A percentile compares a stretch with the other conserved stretches of the same genome.
These are phyloP conservation scores for Geotrypetes seraphini DNA, from an alignment of 2,797 vertebrate species.

Conservation along the genomic window DNA sequence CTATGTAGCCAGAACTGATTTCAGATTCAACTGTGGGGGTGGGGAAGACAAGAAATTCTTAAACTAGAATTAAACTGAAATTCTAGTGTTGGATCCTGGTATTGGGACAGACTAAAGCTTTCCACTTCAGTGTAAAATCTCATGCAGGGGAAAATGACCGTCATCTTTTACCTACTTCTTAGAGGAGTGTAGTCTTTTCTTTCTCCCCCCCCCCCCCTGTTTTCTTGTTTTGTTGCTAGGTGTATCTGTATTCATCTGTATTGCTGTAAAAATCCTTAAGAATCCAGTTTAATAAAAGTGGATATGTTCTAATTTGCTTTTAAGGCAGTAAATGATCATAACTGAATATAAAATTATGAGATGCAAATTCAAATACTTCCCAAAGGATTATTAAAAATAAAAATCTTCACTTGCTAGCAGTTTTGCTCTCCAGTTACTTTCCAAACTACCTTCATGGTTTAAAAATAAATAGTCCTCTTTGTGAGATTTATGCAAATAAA, in stretches of 20 bases:
- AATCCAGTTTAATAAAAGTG: slow-evolving; percentile 58
- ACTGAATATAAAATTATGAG: slow-evolving; percentile 25
- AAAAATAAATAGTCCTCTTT: slow-evolving; percentile 9
- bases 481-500: slow-evolving; percentile 12
- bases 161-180: slow-evolving; percentile 60
- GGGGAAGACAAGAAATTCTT: background rate
- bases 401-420: slow-evolving; percentile 28
- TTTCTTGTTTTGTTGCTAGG: slow-evolving; percentile 48
- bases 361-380: slow-evolving; percentile 22
- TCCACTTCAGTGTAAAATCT: slow-evolving; percentile 64
- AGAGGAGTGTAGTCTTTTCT: no score
- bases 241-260: slow-evolving; percentile 52
- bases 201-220: no score
- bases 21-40: slow-evolving; percentile 59
- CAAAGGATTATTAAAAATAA: slow-evolving; percentile 35
- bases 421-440: no score
- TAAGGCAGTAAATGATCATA: slow-evolving; percentile 38
- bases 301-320: slow-evolving; percentile 39
- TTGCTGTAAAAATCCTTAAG: slow-evolving; percentile 55
- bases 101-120: slow-evolving; percentile 62
- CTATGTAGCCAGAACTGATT: slow-evolving; percentile 58
- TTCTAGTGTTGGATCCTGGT: slow-evolving; percentile 64
- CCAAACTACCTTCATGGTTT: no score
- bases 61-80: background rate
- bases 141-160: slow-evolving; percentile 74